Base-by-base conservation (phyloP, 23 tunicate species). In the Styela clava region DNA sequence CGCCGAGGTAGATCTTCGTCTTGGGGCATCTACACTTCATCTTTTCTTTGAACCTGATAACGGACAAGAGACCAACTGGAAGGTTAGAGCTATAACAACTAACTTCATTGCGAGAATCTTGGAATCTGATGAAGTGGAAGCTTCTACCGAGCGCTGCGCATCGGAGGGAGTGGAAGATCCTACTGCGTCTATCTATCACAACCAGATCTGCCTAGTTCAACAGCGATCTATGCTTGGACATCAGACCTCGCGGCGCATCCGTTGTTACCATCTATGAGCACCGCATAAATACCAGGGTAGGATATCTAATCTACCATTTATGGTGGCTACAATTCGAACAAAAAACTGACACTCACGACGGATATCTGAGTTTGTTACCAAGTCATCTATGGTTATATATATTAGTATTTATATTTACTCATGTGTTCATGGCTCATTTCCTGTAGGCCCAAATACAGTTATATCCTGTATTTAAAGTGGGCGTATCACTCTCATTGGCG, bases 161-260 rank as follows among this genome's bases (percentile, higher is more conserved):
- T 71, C 77, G 77, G 77, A 35, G 77, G 32, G 35, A 28, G 32
- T 33, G 77, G 77, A 71, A 71, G 77, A 71, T 71, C 77, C 77
- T 71, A 71, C 29, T 5, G 9, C 37, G 77, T 71, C 77, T 26
- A 71, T 34, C 56, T 44, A 44, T 71, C 77, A 71, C 77, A 71
- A 71, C 77, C 77, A 71, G 73, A 68, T 71, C 77, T 27, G 77
- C 77, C 77, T 28, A 65, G 34, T 71, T 71, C 29, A 71, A 33
- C 77, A 71, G 77, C 77, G 77, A 71, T 71, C 77, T 71, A 71
- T 71, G 77, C 77, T 71, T 71, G 77, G 77, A 71, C 77, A 71
- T 71, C 77, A 71, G 77, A 71, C 77, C 77, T 71, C 77, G 77
- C 77, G 24, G 37, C 77, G 77, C 77, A 34, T 30, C 77, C 77